These are phyloP conservation scores for Adineta ricciae DNA, from an alignment of 2,888 invertebrate species.

Conservation along the genomic window DNA sequence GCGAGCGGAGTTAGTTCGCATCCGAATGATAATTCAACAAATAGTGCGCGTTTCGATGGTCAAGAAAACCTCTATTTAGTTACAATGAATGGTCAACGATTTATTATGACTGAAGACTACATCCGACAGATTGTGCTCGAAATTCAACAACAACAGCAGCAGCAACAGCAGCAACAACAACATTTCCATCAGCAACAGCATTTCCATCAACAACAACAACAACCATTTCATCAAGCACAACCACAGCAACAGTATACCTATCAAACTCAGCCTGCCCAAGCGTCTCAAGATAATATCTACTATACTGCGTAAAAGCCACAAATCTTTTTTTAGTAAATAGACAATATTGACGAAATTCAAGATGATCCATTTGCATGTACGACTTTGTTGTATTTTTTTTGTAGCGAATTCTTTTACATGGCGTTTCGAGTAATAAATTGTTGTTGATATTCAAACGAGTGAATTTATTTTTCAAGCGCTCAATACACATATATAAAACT, in stretches of 20 bases:
- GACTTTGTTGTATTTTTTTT: not conserved
- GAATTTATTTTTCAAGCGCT: not conserved
- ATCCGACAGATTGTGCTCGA: not conserved
- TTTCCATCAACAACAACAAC: not conserved
- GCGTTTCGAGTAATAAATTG: too few species aligned
- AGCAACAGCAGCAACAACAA: not conserved
- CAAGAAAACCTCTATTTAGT: not conserved
- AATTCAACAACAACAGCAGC: constrained; percentile 1
- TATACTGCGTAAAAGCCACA: not conserved
- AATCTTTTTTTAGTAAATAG: not conserved
- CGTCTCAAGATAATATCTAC: not conserved
- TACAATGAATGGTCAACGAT: not conserved
- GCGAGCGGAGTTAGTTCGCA: not conserved
- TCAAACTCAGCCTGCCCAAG: not conserved
- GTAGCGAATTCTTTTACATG: too few species aligned
- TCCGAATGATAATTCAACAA: not conserved
- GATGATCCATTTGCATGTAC: not conserved
- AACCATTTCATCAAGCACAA: not conserved
- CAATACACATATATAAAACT: not conserved
- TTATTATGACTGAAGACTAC: not conserved
- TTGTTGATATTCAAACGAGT: not conserved
- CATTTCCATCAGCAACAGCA: not conserved
- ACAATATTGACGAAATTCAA: not conserved
- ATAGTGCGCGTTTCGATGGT: not conserved
- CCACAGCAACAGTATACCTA: not conserved